A percentile compares a stretch with the other conserved stretches of the same genome.
phyloP scores from a whole-genome alignment of 2,888 invertebrate species.

The Steromphala cineraria region DNA sequence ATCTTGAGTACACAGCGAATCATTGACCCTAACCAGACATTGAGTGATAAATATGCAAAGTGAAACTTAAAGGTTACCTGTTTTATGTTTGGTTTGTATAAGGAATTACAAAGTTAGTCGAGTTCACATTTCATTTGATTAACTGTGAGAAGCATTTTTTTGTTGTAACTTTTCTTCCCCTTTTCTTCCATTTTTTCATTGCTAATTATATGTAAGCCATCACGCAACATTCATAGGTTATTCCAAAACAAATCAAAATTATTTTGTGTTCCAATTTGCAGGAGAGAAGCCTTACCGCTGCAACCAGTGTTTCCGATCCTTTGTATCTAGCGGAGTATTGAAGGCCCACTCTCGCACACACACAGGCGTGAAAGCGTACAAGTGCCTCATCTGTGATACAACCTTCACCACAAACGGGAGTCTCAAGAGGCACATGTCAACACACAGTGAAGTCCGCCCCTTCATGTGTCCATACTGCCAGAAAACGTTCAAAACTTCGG shows the following conservation, averaged over 20 bases:
- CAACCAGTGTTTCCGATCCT: constrained; percentile 74
- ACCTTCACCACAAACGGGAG: constrained; percentile 82
- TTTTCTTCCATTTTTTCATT: too few species aligned
- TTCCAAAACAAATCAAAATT: too few species aligned
- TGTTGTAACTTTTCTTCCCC: too few species aligned
- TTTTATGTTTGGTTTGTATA: not conserved
- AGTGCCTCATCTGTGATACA: constrained; percentile 81
- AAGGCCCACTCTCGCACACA: constrained; percentile 80
- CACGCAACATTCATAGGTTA: too few species aligned
- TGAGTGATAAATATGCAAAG: too few species aligned
- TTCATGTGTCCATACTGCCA: constrained; percentile 80
- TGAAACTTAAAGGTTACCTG: too few species aligned
- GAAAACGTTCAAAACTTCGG: constrained; percentile 79
- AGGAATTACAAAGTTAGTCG: not conserved
- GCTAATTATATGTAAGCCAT: too few species aligned
- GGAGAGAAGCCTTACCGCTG: constrained; percentile 77
- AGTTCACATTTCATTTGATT: not conserved
- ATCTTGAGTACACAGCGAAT: too few species aligned
- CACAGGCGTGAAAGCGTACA: constrained; percentile 78
- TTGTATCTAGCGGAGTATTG: constrained; percentile 79
- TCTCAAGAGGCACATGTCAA: constrained; percentile 86
- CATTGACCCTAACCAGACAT: too few species aligned
- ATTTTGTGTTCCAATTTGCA: constrained; percentile 34
- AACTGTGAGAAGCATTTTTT: not conserved
- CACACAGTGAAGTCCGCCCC: constrained; percentile 79